These are phyloP conservation scores for Sebastes aleutianus DNA, from an alignment of 2,797 vertebrate genomes.

Conservation along the genomic window DNA sequence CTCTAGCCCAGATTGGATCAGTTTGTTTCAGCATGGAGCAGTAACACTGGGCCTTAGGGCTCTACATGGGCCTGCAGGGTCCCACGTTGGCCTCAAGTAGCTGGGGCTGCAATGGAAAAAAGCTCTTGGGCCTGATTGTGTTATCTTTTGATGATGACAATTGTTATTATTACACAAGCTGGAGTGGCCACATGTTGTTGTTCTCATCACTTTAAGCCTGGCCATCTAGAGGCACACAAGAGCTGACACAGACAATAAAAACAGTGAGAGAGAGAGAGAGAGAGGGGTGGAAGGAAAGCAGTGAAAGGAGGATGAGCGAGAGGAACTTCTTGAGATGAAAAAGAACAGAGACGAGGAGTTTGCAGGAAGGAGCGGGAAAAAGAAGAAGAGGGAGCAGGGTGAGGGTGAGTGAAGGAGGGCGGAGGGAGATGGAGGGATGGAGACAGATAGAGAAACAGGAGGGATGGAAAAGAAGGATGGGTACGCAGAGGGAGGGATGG, in stretches of 20 bases:
- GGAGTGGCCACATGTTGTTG: slow-evolving; percentile 65
- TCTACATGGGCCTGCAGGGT: slow-evolving; percentile 71
- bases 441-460: slow-evolving; percentile 64
- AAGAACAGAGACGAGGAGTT: neutral
- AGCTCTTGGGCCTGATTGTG: slow-evolving; percentile 55
- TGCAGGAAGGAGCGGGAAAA: neutral
- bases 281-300: neutral
- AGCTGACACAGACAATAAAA: slow-evolving; percentile 33
- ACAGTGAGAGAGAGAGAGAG: neutral
- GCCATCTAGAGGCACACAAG: slow-evolving; percentile 9
- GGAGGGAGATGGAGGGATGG: slow-evolving; percentile 37
- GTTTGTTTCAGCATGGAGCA: slow-evolving; percentile 71
- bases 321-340: slow-evolving; percentile 21
- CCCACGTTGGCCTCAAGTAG: slow-evolving; percentile 58
- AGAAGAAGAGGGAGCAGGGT: neutral
- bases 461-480: slow-evolving; percentile 60
- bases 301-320: neutral
- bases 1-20: slow-evolving; percentile 75
- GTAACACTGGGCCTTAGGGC: slow-evolving; percentile 73
- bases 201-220: slow-evolving; percentile 30
- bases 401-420: neutral
- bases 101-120: slow-evolving; percentile 51
- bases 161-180: slow-evolving; percentile 67
- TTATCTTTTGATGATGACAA: slow-evolving; percentile 63
- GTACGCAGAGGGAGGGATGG: slow-evolving; percentile 68